Evolutionary conservation across 2,888 invertebrate species (phyloP).

Genomic region (Drosophila flavopinicola): DNA sequence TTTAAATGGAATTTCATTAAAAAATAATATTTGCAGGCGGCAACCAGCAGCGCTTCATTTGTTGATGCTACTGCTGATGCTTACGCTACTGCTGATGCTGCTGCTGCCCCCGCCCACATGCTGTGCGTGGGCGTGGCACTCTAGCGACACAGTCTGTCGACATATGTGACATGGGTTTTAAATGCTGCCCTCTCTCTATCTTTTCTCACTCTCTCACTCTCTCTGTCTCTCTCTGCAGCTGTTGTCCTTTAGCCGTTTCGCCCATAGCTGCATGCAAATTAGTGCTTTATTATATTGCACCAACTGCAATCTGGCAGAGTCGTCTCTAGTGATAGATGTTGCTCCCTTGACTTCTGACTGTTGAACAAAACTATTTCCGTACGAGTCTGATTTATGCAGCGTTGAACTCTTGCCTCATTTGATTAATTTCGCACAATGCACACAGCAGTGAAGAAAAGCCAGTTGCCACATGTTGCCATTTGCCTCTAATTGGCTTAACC

Average conservation of each 20-base stretch:
- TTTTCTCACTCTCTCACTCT: background rate
- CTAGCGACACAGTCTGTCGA: constrained; percentile 19
- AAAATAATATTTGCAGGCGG: constrained; percentile 69
- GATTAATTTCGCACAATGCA: constrained; percentile 33
- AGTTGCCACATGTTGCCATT: constrained; percentile 24
- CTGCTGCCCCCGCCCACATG: constrained; percentile 24
- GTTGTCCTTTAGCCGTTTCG: constrained; percentile 39
- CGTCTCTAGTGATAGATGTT: constrained; percentile 56
- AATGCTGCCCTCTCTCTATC: constrained; percentile 30
- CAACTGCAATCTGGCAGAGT: constrained; percentile 55
- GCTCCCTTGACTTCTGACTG: constrained; percentile 40
- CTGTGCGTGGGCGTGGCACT: constrained; percentile 46
- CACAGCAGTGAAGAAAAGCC: background rate
- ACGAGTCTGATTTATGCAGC: constrained; percentile 66
- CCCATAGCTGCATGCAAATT: constrained; percentile 65
- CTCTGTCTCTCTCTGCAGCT: constrained; percentile 1
- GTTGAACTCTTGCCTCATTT: constrained; percentile 36
- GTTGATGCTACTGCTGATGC: background rate
- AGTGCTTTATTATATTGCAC: constrained; percentile 73
- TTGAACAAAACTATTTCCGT: constrained; percentile 66
- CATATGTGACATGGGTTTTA: constrained; percentile 70
- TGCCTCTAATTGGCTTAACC: constrained; percentile 21
- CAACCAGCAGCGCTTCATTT: constrained; percentile 60
- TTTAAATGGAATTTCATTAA: constrained; percentile 77
- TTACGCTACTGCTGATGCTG: constrained; percentile 14